phyloP scores from a whole-genome alignment of 2,888 invertebrate species.

The Alcis repandata region DNA sequence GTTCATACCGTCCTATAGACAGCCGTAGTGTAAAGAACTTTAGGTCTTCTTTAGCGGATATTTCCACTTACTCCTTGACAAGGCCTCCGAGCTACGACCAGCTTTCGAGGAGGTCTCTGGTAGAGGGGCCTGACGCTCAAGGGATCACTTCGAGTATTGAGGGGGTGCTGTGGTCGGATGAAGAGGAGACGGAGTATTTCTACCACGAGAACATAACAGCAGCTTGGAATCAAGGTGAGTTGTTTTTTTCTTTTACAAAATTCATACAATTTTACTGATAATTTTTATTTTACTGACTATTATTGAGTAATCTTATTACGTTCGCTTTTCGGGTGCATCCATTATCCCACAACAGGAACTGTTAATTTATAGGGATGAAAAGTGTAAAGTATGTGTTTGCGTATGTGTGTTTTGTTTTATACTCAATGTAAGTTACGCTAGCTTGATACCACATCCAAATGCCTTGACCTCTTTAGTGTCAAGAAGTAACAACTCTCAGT shows the following conservation, averaged over 20 bases:
- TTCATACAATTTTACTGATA: no score
- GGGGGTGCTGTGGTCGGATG: slow-evolving; percentile 85
- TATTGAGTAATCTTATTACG: no score
- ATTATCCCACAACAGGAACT: no score
- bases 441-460: no score
- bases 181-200: slow-evolving; percentile 84
- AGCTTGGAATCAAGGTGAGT: slow-evolving; percentile 83
- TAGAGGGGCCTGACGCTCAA: slow-evolving; percentile 72
- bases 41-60: slow-evolving; percentile 76
- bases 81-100: slow-evolving; percentile 82
- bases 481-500: no score
- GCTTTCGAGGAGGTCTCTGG: slow-evolving; percentile 77
- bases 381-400: no score
- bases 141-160: slow-evolving; percentile 83
- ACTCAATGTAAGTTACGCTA: no score
- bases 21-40: slow-evolving; percentile 81
- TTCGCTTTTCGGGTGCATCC: no score
- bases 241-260: no score
- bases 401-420: no score
- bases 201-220: slow-evolving; percentile 82
- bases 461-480: no score
- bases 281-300: background rate
- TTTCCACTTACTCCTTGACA: slow-evolving; percentile 71
- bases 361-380: no score
- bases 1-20: slow-evolving; percentile 75